phyloP scores from a whole-genome alignment of 2,113 vertebrate species.

The Trogon surrucura region DNA sequence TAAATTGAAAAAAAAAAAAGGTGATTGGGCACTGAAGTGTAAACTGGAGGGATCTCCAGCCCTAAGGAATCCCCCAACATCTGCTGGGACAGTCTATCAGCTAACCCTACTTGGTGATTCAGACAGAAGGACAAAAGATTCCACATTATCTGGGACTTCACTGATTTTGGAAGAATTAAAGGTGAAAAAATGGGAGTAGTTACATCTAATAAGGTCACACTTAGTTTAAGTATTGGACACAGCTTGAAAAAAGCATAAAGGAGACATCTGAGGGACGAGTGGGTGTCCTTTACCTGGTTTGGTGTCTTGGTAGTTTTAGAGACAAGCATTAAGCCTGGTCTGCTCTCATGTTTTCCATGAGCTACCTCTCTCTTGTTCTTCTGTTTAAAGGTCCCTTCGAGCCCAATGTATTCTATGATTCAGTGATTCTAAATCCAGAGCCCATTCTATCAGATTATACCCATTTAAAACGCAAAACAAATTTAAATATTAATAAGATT shows the following conservation, averaged over 20 bases:
- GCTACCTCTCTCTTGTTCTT: not conserved
- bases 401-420: no score
- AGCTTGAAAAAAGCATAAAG: not conserved
- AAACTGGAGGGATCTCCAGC: not conserved
- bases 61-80: not conserved
- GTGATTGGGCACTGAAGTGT: not conserved
- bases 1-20: not conserved
- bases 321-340: not conserved
- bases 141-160: accelerated
- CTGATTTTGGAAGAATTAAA: not conserved
- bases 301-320: not conserved
- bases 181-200: not conserved
- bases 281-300: not conserved
- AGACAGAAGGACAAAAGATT: no score
- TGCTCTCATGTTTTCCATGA: not conserved
- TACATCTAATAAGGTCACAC: not conserved
- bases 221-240: not conserved
- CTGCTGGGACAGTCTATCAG: not conserved
- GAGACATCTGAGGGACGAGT: not conserved
- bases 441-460: not conserved
- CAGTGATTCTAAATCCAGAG: not conserved
- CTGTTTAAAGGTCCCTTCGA: not conserved
- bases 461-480: not conserved
- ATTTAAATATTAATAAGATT: no score
- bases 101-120: not conserved